phyloP scores from a whole-genome alignment of 2,797 vertebrate species.

The Benthosema pterotum region DNA sequence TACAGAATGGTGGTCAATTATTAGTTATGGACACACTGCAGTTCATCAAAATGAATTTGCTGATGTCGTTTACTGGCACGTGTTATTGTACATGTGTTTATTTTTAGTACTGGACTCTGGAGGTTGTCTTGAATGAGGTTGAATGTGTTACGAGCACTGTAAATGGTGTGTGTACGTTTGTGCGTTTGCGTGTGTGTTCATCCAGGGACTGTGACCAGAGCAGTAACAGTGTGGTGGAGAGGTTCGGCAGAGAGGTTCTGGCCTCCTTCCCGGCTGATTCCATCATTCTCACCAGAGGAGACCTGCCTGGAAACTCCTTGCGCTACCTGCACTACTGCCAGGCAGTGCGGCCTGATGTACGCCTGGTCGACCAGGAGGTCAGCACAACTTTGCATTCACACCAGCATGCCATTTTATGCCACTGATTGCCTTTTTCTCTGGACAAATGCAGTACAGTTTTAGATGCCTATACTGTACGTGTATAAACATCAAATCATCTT shows the following conservation, averaged over 20 bases:
- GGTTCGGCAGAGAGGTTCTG: slow-evolving; percentile 90
- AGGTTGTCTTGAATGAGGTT: neutral
- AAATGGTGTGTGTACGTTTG: slow-evolving; percentile 6
- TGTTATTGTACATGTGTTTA: too few relatives aligned
- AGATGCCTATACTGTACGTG: too few relatives aligned
- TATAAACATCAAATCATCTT: too few relatives aligned
- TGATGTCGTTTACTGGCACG: too few relatives aligned
- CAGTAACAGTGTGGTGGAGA: slow-evolving; percentile 85
- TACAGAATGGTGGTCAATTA: too few relatives aligned
- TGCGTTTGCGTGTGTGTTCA: slow-evolving; percentile 31
- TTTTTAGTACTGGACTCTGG: too few relatives aligned
- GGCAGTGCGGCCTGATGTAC: slow-evolving; percentile 86
- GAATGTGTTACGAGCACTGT: neutral
- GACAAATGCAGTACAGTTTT: too few relatives aligned
- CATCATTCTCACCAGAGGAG: slow-evolving; percentile 92
- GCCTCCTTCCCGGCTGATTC: slow-evolving; percentile 85
- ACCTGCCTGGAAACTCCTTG: slow-evolving; percentile 94
- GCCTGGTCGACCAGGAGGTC: slow-evolving; percentile 97
- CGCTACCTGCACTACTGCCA: slow-evolving; percentile 94
- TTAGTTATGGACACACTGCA: too few relatives aligned
- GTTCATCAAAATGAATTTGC: too few relatives aligned
- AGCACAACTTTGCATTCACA: slow-evolving; percentile 16
- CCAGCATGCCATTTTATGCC: neutral
- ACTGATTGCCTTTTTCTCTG: too few relatives aligned
- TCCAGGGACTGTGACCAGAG: slow-evolving; percentile 90